Evolutionary conservation across 1,140 invertebrate species (phyloP), one percentile per base, ranked within the genome.

Genomic region (Leucophenga varia): DNA sequence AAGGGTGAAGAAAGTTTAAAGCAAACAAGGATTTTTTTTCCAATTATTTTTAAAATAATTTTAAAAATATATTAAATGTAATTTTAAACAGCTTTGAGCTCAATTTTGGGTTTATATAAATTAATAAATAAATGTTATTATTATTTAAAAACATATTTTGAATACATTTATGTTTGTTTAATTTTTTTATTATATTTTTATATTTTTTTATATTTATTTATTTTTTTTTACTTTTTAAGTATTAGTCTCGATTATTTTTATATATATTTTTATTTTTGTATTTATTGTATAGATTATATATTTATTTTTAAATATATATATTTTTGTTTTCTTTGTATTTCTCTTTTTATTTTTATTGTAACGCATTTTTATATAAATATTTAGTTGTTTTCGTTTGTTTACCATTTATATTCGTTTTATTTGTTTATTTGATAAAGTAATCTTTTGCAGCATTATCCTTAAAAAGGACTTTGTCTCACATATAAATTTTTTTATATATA

Each of bases 401-500:
- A 51, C n/a, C n/a, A 52, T 59, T 50, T 57, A 31, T 52, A 45
- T 47, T 20, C 25, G 44, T 35, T 42, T 55, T 43, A 31, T 36
- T 54, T 52, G 49, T 46, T 49, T 49, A 37, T 37, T 56, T 34
- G 8, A n/a, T 34, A 67, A 67, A 67, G 63, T 67, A 67, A 67
- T 67, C 63, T 67, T 67, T 67, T 67, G 63, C 63, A 59, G 63
- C 59, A 54, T 47, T 61, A 54, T 54, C 63, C 63, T 59, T 38
- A n/a, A 46, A 59, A 45, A 51, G 61, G 61, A 51, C 48, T 28
- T 56, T 25, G 40, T 43, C 52, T 52, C 63, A 57, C 56, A 64
- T 31, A 40, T n/a, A 46, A 43, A 58, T 65, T 32, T 25, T 32
- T 52, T 19, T 16, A 49, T 49, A 58, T 55, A 47, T 64, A 55